These are phyloP conservation scores for Dipus sagitta DNA, from an alignment of 2,797 vertebrate genomes.

Conservation along the genomic window DNA sequence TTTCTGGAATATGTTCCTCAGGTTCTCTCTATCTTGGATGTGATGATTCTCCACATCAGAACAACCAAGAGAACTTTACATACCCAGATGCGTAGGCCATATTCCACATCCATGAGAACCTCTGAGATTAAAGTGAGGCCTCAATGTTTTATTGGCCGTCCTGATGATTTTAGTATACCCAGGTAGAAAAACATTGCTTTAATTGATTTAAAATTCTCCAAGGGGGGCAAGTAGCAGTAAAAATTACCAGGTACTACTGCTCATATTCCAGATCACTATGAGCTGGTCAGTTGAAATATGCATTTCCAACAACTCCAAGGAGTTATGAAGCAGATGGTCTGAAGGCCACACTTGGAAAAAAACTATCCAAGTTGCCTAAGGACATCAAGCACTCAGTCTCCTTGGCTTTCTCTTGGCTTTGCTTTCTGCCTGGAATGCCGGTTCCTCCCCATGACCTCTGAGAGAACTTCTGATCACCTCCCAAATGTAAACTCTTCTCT, in stretches of 20 bases:
- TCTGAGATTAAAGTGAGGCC: not conserved
- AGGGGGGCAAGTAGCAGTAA: not conserved
- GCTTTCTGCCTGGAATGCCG: slow-evolving; percentile 54
- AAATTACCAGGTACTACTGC: not conserved
- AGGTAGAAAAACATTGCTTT: not conserved
- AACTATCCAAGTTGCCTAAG: not conserved
- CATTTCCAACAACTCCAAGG: not conserved
- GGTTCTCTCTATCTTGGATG: not conserved
- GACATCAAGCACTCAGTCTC: not conserved
- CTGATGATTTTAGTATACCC: not conserved
- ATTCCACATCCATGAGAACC: not conserved
- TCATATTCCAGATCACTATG: slow-evolving; percentile 11
- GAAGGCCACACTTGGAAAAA: slow-evolving; percentile 33
- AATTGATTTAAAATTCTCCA: not conserved
- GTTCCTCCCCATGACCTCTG: slow-evolving; percentile 18
- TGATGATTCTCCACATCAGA: not conserved
- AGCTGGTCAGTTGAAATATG: not conserved
- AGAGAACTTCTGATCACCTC: slow-evolving; percentile 74
- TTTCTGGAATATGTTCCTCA: not conserved
- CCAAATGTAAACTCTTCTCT: slow-evolving; percentile 70
- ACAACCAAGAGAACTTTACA: not conserved
- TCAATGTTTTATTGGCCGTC: not conserved
- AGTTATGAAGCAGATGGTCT: not conserved
- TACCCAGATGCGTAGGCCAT: not conserved
- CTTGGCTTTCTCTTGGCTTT: slow-evolving; percentile 24